phyloP scores from a whole-genome alignment of 2,888 invertebrate species.

The Drosophila maculinotata region DNA sequence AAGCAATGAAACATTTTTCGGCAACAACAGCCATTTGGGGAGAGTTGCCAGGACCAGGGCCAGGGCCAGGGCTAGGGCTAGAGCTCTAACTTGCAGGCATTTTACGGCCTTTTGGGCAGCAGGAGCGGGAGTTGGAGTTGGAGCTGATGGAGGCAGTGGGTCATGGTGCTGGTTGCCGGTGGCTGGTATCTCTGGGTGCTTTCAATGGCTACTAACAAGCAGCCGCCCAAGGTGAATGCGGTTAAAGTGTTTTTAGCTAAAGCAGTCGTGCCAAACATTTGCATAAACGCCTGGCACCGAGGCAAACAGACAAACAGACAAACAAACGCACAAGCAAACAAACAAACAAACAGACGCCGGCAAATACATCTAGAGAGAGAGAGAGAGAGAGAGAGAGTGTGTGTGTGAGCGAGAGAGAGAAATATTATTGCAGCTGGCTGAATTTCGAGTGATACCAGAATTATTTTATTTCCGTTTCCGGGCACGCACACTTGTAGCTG shows the following conservation, averaged over 20 bases:
- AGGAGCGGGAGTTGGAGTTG: conserved; percentile 12
- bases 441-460: conserved; percentile 55
- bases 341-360: conserved; percentile 22
- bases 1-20: conserved; percentile 80
- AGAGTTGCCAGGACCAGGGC: conserved; percentile 18
- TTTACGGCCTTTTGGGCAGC: conserved; percentile 76
- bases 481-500: conserved; percentile 57
- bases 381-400: conserved; percentile 5
- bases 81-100: conserved; percentile 76
- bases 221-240: conserved; percentile 78
- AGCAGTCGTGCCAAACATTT: conserved; percentile 74
- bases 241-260: conserved; percentile 81
- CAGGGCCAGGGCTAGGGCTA: conserved; percentile 26
- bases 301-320: conserved; percentile 41
- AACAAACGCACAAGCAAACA: conserved; percentile 37
- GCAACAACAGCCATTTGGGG: conserved; percentile 54
- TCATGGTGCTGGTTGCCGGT: conserved; percentile 16
- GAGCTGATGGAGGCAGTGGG: conserved; percentile 18
- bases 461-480: conserved; percentile 82
- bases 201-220: conserved; percentile 80
- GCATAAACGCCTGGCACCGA: conserved; percentile 68
- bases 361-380: conserved; percentile 11
- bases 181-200: conserved; percentile 59
- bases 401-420: conserved; percentile 14
- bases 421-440: conserved; percentile 44